Percentiles rank a stretch among this genome's conserved stretches.
Evolutionary conservation across 2,797 vertebrate species (phyloP).

Genomic region (Clarias pachynema): DNA sequence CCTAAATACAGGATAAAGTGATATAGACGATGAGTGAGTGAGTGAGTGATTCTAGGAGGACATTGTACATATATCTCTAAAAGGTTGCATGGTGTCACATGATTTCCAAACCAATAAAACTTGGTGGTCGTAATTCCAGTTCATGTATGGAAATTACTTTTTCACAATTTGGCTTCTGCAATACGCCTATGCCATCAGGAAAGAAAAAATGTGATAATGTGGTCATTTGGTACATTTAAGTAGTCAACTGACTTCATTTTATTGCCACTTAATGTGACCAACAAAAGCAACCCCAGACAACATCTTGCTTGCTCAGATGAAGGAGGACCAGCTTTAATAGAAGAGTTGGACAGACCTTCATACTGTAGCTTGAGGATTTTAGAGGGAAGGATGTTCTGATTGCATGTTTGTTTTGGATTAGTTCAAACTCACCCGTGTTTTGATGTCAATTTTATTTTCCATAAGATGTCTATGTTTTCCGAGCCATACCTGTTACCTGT

Average conservation of each 20-base stretch:
- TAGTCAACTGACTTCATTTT: no score
- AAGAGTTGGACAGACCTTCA: background rate
- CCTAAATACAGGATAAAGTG: no score
- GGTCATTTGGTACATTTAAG: no score
- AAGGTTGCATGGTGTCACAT: background rate
- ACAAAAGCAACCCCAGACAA: no score
- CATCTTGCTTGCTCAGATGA: background rate
- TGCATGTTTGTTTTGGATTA: background rate
- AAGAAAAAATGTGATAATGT: no score
- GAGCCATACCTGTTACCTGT: background rate
- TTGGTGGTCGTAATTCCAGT: background rate
- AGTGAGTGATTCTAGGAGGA: background rate
- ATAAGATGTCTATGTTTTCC: slow-evolving; percentile 1
- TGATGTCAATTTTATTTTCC: background rate
- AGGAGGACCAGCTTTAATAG: background rate
- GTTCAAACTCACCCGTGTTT: slow-evolving; percentile 8
- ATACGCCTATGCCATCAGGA: no score
- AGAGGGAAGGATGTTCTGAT: background rate
- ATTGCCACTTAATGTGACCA: no score
- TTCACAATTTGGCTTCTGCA: no score
- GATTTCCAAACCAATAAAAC: background rate
- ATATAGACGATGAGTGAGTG: no score
- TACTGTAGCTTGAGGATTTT: background rate
- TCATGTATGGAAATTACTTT: no score
- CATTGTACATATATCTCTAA: background rate